Evolutionary conservation across 2,888 invertebrate genomes (phyloP).

Genomic region (Gastrophysa polygoni): DNA sequence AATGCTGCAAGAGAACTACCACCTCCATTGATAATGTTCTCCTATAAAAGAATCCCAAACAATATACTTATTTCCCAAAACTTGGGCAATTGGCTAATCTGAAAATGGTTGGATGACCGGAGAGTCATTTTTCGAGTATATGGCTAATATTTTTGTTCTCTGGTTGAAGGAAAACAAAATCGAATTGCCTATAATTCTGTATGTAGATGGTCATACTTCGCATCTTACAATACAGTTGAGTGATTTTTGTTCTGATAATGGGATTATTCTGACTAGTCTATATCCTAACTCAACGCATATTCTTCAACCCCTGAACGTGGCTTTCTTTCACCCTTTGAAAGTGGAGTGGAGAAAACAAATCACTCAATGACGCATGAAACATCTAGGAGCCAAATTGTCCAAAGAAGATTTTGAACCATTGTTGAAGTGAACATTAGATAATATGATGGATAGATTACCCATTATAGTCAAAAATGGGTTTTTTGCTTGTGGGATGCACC

Average conservation of each 20-base stretch:
- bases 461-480: no score
- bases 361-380: no score
- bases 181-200: constrained; percentile 20
- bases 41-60: constrained; percentile 26
- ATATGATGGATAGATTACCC: no score
- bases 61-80: constrained; percentile 19
- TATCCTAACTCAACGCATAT: constrained; percentile 17
- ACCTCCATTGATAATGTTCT: constrained; percentile 23
- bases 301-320: constrained; percentile 16
- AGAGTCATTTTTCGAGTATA: constrained; percentile 49
- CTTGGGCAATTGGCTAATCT: constrained; percentile 24
- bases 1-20: constrained; percentile 22
- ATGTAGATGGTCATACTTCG: constrained; percentile 21
- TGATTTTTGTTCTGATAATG: constrained; percentile 22
- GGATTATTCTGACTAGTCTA: constrained; percentile 18
- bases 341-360: no score
- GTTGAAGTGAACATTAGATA: no score
- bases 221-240: constrained; percentile 23
- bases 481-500: no score
- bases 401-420: no score
- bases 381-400: no score
- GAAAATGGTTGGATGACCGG: constrained; percentile 50
- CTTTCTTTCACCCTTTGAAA: no score
- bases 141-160: constrained; percentile 47
- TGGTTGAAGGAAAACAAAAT: constrained; percentile 26